A percentile compares a stretch with the other conserved stretches of the same genome.
Evolutionary conservation across 2,797 vertebrate species (phyloP).

Genomic region (Coluber constrictor): DNA sequence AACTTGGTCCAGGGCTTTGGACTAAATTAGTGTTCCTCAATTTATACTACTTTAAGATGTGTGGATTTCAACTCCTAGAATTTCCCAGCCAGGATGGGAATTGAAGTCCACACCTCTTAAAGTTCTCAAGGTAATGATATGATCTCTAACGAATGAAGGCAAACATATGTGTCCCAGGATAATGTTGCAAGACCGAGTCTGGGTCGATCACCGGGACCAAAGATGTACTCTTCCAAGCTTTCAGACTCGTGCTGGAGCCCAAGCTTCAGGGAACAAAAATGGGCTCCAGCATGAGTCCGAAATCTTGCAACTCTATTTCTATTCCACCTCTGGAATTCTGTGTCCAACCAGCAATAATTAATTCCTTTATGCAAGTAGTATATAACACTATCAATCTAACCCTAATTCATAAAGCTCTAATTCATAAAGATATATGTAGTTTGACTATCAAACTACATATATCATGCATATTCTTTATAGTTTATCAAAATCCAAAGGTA

Average conservation of each 20-base stretch:
- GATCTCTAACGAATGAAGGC: not conserved
- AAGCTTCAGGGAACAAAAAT: not conserved
- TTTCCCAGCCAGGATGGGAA: not conserved
- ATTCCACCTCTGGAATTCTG: not conserved
- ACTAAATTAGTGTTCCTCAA: not conserved
- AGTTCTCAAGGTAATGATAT: not conserved
- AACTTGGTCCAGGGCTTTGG: not conserved
- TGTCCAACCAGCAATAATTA: constrained; percentile 38
- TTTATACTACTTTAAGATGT: not conserved
- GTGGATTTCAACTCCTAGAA: not conserved
- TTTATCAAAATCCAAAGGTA: constrained; percentile 8
- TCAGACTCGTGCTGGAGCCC: not conserved
- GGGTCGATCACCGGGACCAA: not conserved
- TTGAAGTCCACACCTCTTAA: not conserved
- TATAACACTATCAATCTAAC: not conserved
- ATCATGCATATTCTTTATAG: constrained; percentile 8
- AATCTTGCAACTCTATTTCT: not conserved
- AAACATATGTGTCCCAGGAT: not conserved
- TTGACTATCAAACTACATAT: constrained; percentile 41
- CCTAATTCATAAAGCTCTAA: constrained; percentile 22
- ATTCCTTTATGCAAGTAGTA: constrained; percentile 26
- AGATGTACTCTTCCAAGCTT: not conserved
- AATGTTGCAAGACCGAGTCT: not conserved
- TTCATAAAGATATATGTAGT: too few species aligned
- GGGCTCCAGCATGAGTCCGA: not conserved